Conservation (phyloP, 2,888 invertebrate genomes). For the Tyria jacobaeae region DNA sequence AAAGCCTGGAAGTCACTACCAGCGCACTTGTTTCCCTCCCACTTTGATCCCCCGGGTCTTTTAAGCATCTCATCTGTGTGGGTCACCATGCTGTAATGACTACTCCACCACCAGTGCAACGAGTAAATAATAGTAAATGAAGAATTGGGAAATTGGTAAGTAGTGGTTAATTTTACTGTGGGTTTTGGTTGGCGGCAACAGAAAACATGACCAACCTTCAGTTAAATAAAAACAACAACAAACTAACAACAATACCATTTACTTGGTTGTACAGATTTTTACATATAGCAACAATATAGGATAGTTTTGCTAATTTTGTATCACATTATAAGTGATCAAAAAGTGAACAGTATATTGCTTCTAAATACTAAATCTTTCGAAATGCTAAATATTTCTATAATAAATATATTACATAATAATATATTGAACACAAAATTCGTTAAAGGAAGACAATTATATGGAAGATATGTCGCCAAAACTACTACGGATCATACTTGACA, state of each 20-base stretch:
- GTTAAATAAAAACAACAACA: constrained; percentile 58
- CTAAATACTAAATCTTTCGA: constrained; percentile 63
- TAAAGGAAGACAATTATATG: constrained; percentile 61
- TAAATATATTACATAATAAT: constrained; percentile 40
- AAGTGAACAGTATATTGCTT: constrained; percentile 67
- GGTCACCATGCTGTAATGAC: too few species aligned
- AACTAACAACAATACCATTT: constrained; percentile 85
- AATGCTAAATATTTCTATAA: constrained; percentile 54
- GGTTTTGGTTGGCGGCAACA: background rate
- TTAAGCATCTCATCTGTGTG: too few species aligned
- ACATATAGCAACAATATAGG: constrained; percentile 81
- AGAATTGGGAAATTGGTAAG: too few species aligned
- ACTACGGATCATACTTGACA: constrained; percentile 62
- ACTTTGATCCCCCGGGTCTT: too few species aligned
- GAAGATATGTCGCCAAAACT: constrained; percentile 59
- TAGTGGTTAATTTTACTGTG: too few species aligned
- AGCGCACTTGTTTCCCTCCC: too few species aligned
- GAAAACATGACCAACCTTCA: background rate
- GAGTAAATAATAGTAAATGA: too few species aligned
- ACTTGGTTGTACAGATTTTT: constrained; percentile 84
- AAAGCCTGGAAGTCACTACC: too few species aligned
- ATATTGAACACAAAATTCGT: constrained; percentile 35
- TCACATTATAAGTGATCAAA: constrained; percentile 68
- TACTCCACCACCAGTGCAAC: too few species aligned
- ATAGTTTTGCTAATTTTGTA: constrained; percentile 67